Percentiles rank a stretch among this genome's conserved stretches.
phyloP scores from a whole-genome alignment of 2,797 vertebrate species.

The Acanthiza pusilla region DNA sequence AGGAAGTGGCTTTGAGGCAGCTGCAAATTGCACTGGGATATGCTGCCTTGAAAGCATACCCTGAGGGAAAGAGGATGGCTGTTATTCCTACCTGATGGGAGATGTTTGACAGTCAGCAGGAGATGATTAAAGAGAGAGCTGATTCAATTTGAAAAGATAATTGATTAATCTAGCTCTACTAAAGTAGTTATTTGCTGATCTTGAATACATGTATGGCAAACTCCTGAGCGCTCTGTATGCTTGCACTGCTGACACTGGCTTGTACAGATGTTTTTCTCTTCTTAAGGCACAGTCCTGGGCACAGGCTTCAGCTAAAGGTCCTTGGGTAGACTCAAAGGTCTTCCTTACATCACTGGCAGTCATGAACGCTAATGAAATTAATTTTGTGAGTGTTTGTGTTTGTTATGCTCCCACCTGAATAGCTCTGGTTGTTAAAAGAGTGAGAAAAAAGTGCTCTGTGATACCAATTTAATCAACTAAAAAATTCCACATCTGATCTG shows the following conservation, averaged over 20 bases:
- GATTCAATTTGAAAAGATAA: not conserved
- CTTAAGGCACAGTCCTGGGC: not conserved
- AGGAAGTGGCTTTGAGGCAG: not conserved
- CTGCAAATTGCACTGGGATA: not conserved
- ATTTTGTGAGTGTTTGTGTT: not conserved
- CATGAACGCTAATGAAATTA: not conserved
- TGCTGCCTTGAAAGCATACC: not conserved
- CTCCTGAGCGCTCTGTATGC: not conserved
- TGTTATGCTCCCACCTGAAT: not conserved
- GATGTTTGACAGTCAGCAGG: not conserved
- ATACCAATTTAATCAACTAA: not conserved
- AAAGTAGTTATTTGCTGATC: not conserved
- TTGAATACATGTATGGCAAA: not conserved
- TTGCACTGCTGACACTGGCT: not conserved
- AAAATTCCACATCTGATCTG: not conserved
- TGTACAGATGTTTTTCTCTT: not conserved
- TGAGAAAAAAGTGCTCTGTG: not conserved
- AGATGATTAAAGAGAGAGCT: not conserved
- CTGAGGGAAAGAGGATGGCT: not conserved
- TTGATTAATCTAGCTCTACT: not conserved
- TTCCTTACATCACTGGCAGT: not conserved
- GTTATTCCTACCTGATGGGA: not conserved
- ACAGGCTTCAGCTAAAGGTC: not conserved
- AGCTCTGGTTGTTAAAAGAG: not conserved
- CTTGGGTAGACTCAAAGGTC: not conserved